These are phyloP conservation scores for Nephrocerus scutellatus DNA, from an alignment of 2,888 invertebrate species.

Conservation along the genomic window DNA sequence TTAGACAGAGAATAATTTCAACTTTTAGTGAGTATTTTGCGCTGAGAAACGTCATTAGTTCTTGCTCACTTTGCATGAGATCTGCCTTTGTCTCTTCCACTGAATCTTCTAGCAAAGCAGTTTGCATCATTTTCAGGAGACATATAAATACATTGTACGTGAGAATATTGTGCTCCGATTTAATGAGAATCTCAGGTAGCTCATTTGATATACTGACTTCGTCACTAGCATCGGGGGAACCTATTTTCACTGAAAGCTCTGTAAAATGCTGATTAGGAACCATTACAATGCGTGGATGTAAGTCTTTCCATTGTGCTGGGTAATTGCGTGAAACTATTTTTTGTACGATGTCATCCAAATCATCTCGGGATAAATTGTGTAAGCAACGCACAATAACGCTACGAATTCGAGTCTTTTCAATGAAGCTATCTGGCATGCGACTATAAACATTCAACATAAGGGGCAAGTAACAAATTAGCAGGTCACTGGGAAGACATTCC, in stretches of 20 bases:
- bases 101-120: constrained; percentile 7
- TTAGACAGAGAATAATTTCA: constrained; percentile 36
- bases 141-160: constrained; percentile 38
- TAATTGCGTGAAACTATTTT: constrained; percentile 24
- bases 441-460: constrained; percentile 34
- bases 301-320: constrained; percentile 22
- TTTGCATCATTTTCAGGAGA: constrained; percentile 28
- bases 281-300: constrained; percentile 32
- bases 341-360: constrained; percentile 32
- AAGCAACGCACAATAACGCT: constrained; percentile 34
- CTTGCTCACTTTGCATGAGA: constrained; percentile 33
- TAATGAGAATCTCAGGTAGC: constrained; percentile 30
- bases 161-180: constrained; percentile 32
- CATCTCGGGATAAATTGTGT: constrained; percentile 32
- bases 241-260: constrained; percentile 27
- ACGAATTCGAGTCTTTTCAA: constrained; percentile 23
- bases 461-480: constrained; percentile 33
- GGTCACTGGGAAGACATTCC: constrained; percentile 36
- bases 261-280: constrained; percentile 13
- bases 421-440: constrained; percentile 25
- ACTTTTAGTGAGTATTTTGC: constrained; percentile 33
- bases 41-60: constrained; percentile 32
- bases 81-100: constrained; percentile 20
- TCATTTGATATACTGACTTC: constrained; percentile 24
- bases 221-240: constrained; percentile 17